Conservation (phyloP, 2,113 vertebrate species). For the Corythornis vintsioides region DNA sequence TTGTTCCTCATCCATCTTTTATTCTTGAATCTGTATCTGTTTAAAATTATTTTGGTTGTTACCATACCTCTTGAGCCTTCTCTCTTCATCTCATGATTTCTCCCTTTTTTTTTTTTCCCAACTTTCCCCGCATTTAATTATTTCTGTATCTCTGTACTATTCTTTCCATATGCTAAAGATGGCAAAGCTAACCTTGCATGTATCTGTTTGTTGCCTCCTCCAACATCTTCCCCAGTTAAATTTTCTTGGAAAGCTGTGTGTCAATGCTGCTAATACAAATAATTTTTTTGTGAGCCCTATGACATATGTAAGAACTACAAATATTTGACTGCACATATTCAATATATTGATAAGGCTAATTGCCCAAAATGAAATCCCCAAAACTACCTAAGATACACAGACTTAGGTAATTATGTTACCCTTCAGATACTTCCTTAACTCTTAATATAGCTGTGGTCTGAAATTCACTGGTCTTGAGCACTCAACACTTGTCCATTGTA, state of each 20-base stretch:
- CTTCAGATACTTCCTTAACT: not conserved
- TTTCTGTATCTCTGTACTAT: not conserved
- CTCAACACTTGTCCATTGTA: not conserved
- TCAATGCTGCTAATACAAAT: not conserved
- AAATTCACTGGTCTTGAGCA: not conserved
- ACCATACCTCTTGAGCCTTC: not conserved
- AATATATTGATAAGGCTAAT: not conserved
- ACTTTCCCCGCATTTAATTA: not conserved
- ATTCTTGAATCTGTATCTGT: not conserved
- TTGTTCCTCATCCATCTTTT: not conserved
- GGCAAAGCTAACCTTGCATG: not conserved
- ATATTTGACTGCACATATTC: not conserved
- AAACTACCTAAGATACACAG: not conserved
- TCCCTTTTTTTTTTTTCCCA: not conserved
- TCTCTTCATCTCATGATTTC: not conserved
- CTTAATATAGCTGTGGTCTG: not conserved
- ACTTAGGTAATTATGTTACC: not conserved
- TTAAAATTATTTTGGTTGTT: not conserved
- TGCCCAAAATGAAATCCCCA: not conserved
- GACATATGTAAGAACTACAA: not conserved
- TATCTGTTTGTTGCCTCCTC: not conserved
- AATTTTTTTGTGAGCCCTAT: not conserved
- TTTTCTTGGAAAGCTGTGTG: not conserved
- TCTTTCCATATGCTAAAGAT: not conserved
- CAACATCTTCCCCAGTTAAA: not conserved